These are phyloP conservation scores for Pampus argenteus DNA, from an alignment of 2,797 vertebrate genomes.

Conservation along the genomic window DNA sequence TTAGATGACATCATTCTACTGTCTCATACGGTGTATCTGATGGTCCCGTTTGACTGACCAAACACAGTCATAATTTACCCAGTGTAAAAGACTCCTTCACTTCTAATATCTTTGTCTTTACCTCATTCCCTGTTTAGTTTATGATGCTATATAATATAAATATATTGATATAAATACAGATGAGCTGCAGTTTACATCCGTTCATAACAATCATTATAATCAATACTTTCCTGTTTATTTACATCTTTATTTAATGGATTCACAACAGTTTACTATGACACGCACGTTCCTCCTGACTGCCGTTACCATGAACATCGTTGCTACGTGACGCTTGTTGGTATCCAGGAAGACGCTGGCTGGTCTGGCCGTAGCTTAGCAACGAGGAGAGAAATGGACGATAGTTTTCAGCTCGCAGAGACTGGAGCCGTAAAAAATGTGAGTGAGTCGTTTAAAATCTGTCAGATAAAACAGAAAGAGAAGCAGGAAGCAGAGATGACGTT, in stretches of 20 bases:
- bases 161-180: too few species aligned
- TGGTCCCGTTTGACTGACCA: conserved; percentile 45
- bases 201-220: not conserved
- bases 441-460: not conserved
- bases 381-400: conserved; percentile 85
- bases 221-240: too few species aligned
- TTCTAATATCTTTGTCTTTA: not conserved
- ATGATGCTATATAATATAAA: too few species aligned
- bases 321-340: conserved; percentile 75
- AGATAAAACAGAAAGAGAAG: not conserved
- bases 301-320: conserved; percentile 79
- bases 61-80: conserved; percentile 40
- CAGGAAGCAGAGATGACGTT: fast-evolving
- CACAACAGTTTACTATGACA: not conserved
- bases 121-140: not conserved
- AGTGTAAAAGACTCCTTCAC: not conserved
- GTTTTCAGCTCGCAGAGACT: conserved; percentile 78
- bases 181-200: not conserved
- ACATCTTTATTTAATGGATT: not conserved
- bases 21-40: conserved; percentile 19
- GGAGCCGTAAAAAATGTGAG: conserved; percentile 79
- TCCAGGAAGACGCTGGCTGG: conserved; percentile 79
- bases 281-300: conserved; percentile 22
- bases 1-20: conserved; percentile 75
- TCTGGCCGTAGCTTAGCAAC: conserved; percentile 28